phyloP scores from a whole-genome alignment of 2,113 vertebrate genomes.

The Gila orcuttii region DNA sequence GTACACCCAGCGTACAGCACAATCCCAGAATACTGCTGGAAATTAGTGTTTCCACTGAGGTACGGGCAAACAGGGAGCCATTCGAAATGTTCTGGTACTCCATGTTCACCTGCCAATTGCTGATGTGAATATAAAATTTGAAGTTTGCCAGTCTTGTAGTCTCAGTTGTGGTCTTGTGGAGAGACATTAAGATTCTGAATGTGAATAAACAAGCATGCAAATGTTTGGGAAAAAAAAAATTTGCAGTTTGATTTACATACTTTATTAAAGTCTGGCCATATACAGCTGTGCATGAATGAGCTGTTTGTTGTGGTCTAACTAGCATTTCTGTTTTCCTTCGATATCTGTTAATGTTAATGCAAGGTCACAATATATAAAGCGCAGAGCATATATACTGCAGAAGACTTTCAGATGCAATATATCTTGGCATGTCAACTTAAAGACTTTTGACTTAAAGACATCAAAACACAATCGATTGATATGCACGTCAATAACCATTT shows the following conservation, averaged over 20 bases:
- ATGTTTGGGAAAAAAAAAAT: too few species aligned
- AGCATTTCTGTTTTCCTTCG: not conserved
- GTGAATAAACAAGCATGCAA: too few species aligned
- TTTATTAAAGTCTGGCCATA: too few species aligned
- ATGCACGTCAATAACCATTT: constrained; percentile 23
- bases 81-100: constrained; percentile 29
- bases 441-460: constrained; percentile 19
- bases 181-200: too few species aligned
- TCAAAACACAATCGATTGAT: constrained; percentile 30
- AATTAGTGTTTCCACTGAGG: not conserved
- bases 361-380: too few species aligned
- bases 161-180: too few species aligned
- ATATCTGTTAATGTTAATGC: not conserved
- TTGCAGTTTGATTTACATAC: too few species aligned
- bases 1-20: constrained; percentile 69
- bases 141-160: not conserved
- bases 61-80: not conserved
- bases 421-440: constrained; percentile 14
- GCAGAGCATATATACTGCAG: too few species aligned
- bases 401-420: too few species aligned
- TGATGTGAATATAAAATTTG: not conserved
- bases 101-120: constrained; percentile 1
- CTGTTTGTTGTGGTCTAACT: not conserved
- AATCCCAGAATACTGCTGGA: constrained; percentile 52
- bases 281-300: not conserved